These are phyloP conservation scores for Synanceia verrucosa DNA, from an alignment of 2,797 vertebrate genomes.

Conservation along the genomic window DNA sequence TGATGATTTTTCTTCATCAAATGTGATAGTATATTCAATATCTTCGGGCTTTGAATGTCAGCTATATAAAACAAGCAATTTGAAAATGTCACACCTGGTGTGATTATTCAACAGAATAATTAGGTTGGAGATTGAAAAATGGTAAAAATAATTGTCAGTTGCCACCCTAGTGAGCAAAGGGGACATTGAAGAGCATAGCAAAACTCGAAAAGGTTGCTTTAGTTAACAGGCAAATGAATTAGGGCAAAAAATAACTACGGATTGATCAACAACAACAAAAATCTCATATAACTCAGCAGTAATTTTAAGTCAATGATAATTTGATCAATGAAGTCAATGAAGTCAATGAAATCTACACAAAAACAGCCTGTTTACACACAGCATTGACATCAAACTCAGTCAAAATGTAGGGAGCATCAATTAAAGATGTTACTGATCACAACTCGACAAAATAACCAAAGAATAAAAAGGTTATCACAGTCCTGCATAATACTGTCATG, in stretches of 20 bases:
- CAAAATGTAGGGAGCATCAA: background rate
- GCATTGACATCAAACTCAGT: background rate
- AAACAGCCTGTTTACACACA: background rate
- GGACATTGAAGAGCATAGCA: background rate
- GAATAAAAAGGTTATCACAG: background rate
- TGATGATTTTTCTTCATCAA: background rate
- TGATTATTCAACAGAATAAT: background rate
- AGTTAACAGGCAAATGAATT: background rate
- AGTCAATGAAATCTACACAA: too few species aligned
- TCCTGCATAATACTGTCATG: conserved; percentile 6
- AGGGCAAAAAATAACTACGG: background rate
- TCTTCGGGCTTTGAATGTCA: background rate
- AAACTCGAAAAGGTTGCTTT: background rate
- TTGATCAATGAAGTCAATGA: too few species aligned
- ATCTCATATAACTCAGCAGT: too few species aligned
- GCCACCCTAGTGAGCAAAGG: background rate
- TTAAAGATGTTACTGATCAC: background rate
- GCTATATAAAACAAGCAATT: background rate
- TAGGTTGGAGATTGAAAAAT: background rate
- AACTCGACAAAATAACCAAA: conserved; percentile 2
- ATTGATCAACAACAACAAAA: background rate
- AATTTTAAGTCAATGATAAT: too few species aligned
- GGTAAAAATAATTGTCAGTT: background rate
- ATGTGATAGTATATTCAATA: background rate
- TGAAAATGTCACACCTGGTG: background rate